Evolutionary conservation across 2,113 vertebrate genomes (phyloP), one percentile per base, ranked within the genome.

Genomic region (Mastomys coucha): DNA sequence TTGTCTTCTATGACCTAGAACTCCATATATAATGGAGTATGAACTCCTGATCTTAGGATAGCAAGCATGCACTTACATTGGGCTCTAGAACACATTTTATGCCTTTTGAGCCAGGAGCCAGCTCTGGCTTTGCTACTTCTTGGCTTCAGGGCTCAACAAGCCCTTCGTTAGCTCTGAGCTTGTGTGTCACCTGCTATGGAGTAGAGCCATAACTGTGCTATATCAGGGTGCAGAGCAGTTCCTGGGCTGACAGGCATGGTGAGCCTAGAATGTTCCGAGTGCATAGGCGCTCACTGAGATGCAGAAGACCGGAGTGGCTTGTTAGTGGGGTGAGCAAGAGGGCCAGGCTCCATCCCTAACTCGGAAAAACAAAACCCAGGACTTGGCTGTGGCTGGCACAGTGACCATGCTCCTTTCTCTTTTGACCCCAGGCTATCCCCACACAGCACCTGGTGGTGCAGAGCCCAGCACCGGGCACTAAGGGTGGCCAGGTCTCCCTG

Each of bases 371-470:
- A 12, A 20, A 58, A 42, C 53, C 53, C 39, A 3, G 36, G 5
- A 42, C 42, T 0, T 53, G 0, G 26, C 56, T n/a, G 7, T 26
- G 36, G 12, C 31, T 56, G 73, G 76, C 93, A 63, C 88, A 22
- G 16, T 76, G 82, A 82, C 95, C 69, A 80, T 42, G 12, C 4
- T 36, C 1, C 67, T 86, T 58, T 36, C 39, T 91, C 33, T 60
- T 60, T 39, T 1, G 7, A 24, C 75, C 89, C 31, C 81, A 97
- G 93, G 82, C 90, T 60, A 97, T 97, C 78, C 89, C 96, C 51
- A 63, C 97, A 0, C 97, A 98, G 97, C 97, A 98, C 10, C 96
- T 98, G 86, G 98, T 98, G 89, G 98, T 98, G 88, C 98, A 98
- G 97, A 98, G 97, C 39, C 49, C 98, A 45, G 88, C 96, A 5